Evolutionary conservation across 2,888 invertebrate species (phyloP), one percentile per base, ranked within the genome.

Genomic region (Lasioglossum marginatum): DNA sequence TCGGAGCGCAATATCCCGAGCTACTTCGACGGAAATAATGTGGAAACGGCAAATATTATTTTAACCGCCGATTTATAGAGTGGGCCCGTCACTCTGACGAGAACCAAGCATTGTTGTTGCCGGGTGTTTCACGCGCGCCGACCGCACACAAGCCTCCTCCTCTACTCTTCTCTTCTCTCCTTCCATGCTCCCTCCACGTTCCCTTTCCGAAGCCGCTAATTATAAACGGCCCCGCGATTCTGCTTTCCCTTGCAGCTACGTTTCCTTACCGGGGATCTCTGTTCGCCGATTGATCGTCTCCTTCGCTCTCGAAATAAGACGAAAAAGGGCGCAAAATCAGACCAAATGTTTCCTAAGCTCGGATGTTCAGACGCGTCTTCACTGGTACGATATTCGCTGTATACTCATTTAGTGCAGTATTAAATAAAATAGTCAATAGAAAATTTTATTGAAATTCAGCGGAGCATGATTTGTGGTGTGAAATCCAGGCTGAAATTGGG

Each of bases 41-140:
- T 86, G 87, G 88, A 90, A 91, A 89, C 87, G 89, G 85, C 88
- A 93, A 93, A 93, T 93, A 93, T 93, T 93, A 93, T 93, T 93
- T 91, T 87, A 92, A 91, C 91, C 81, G 88, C 84, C 88, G 91
- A 93, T 93, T 93, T 93, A 93, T 93, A 90, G 91, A 93, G 92
- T 92, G 87, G 82, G 81, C 88, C 89, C 88, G 93, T 92, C 93
- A 90, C 88, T 88, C 89, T 88, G 92, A 93, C 91, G 88, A 90
- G 90, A 90, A 84, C 85, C 92, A 91, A 86, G 88, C 91, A 91
- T 90, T 89, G 90, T 90, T 87, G 81, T 73, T 74, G 43, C 43
- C 77, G 43, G 40, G 48, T 70, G 48, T 52, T 63, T 52, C 52
- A 19, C 57, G 63, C 43, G 31, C 34, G 10, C 34, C 66, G 34